These are phyloP conservation scores for Pangasius mekongensis DNA, from an alignment of 2,797 vertebrate genomes.

Conservation along the genomic window DNA sequence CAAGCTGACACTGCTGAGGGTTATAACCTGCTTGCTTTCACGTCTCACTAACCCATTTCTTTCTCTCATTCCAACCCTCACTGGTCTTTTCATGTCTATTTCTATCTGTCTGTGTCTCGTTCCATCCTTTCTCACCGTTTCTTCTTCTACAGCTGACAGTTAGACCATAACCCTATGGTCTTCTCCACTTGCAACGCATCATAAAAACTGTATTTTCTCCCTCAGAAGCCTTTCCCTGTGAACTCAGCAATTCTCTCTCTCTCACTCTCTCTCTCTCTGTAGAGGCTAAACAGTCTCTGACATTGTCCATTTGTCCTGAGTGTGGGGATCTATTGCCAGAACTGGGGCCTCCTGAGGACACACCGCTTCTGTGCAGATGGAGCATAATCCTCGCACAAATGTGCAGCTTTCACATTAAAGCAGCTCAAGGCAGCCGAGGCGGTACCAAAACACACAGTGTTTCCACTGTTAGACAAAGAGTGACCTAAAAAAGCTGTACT, in stretches of 20 bases:
- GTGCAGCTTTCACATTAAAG: constrained; percentile 69
- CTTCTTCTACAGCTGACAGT: not conserved
- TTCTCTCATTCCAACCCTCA: not conserved
- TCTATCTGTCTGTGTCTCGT: not conserved
- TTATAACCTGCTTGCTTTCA: constrained; percentile 31
- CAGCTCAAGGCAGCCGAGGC: constrained; percentile 50
- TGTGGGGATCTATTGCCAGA: constrained; percentile 51
- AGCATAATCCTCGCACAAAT: constrained; percentile 67
- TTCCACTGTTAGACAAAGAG: constrained; percentile 39
- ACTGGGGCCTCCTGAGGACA: constrained; percentile 29
- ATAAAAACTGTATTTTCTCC: constrained; percentile 21
- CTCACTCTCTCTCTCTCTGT: not conserved
- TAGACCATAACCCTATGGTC: not conserved
- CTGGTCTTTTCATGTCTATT: not conserved
- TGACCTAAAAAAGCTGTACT: constrained; percentile 47
- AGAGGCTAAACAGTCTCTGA: constrained; percentile 29
- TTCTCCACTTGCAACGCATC: not conserved
- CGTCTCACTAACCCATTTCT: constrained; percentile 11
- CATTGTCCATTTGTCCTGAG: constrained; percentile 41
- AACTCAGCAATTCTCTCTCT: not conserved
- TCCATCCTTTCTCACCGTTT: not conserved
- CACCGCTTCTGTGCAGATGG: constrained; percentile 59
- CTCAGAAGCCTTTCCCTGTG: not conserved
- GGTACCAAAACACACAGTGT: constrained; percentile 56
- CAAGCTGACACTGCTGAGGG: constrained; percentile 1